A percentile compares a stretch with the other conserved stretches of the same genome.
Evolutionary conservation across 1,140 invertebrate genomes (phyloP).

Genomic region (Habropoda laboriosa): DNA sequence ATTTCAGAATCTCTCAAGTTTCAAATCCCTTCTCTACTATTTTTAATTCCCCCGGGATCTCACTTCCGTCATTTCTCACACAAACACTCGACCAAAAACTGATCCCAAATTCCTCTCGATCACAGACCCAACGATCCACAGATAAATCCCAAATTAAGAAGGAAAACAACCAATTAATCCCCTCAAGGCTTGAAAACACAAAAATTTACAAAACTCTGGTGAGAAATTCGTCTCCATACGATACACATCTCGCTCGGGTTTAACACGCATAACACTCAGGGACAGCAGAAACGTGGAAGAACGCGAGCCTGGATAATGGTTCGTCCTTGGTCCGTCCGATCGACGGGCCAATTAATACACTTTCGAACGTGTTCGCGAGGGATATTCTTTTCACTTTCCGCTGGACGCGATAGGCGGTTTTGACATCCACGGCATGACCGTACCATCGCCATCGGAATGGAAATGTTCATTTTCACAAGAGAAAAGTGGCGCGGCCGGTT

Average conservation of each 20-base stretch:
- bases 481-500: constrained; percentile 21
- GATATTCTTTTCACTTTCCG: constrained; percentile 27
- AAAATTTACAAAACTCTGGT: too few species aligned
- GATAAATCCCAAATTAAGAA: too few species aligned
- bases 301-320: not conserved
- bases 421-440: not conserved
- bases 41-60: too few species aligned
- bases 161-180: too few species aligned
- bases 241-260: not conserved
- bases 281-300: not conserved
- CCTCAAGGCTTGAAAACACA: too few species aligned
- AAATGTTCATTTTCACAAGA: constrained; percentile 27
- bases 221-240: too few species aligned
- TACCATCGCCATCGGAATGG: not conserved
- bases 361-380: constrained; percentile 5
- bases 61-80: too few species aligned
- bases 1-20: too few species aligned
- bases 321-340: constrained; percentile 6
- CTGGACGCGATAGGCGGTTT: not conserved
- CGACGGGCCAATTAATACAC: constrained; percentile 20
- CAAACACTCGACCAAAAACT: too few species aligned
- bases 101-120: too few species aligned
- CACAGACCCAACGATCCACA: too few species aligned
- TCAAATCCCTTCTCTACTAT: too few species aligned
- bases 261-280: not conserved